These are phyloP conservation scores for Palaemon carinicauda DNA, from an alignment of 1,140 invertebrate species.

Conservation along the genomic window DNA sequence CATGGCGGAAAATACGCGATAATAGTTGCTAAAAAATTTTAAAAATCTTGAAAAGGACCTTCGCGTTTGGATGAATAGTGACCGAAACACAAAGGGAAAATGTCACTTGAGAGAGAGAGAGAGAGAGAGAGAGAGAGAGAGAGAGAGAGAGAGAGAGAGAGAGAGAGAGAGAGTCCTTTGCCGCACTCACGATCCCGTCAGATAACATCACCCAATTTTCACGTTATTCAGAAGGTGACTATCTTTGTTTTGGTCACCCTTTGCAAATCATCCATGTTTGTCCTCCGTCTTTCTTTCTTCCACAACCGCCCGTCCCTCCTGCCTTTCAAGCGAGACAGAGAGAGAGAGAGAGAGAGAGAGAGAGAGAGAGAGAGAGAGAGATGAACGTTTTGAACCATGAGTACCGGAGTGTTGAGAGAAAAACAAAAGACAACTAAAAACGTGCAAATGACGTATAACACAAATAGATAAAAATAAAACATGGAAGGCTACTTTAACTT, in stretches of 20 bases:
- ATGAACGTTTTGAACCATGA: background rate
- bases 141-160: background rate
- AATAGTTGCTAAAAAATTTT: too few species aligned
- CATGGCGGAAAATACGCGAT: too few species aligned
- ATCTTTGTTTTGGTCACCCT: constrained; percentile 37
- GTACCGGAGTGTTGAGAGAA: background rate
- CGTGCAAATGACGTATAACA: background rate
- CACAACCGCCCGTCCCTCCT: too few species aligned
- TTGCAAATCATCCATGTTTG: constrained; percentile 50
- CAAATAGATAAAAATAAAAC: too few species aligned
- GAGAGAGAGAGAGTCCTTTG: background rate
- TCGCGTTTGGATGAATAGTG: background rate
- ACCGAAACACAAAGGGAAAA: background rate
- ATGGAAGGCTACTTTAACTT: too few species aligned
- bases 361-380: constrained; percentile 9
- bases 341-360: background rate
- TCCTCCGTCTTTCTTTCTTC: background rate
- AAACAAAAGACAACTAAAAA: background rate
- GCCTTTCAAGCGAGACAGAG: background rate
- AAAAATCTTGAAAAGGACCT: too few species aligned
- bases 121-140: background rate
- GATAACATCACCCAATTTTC: constrained; percentile 51
- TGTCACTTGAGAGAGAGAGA: background rate
- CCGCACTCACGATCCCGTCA: constrained; percentile 31
- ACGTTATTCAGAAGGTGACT: constrained; percentile 37